Evolutionary conservation across 2,113 vertebrate genomes (phyloP).

Genomic region (Austrofundulus limnaeus): DNA sequence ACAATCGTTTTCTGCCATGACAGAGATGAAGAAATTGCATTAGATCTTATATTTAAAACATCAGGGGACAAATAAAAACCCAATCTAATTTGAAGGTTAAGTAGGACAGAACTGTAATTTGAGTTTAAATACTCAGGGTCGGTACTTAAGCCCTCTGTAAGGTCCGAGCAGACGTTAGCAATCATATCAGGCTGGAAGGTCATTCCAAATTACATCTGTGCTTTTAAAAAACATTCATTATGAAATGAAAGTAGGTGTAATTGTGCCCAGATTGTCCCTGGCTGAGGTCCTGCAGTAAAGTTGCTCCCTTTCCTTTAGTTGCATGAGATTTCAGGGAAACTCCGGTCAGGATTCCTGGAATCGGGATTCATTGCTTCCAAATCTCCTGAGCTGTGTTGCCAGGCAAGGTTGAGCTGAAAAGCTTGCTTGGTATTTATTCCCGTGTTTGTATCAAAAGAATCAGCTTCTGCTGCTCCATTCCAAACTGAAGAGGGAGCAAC

Average conservation of each 20-base stretch:
- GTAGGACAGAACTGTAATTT: conserved; percentile 25
- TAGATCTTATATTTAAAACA: background rate
- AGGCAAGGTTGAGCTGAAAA: conserved; percentile 57
- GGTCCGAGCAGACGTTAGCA: conserved; percentile 42
- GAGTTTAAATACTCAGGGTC: conserved; percentile 45
- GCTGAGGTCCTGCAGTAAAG: conserved; percentile 58
- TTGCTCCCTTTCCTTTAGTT: conserved; percentile 48
- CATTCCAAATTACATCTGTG: conserved; percentile 62
- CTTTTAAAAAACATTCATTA: conserved; percentile 57
- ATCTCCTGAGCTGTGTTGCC: conserved; percentile 54
- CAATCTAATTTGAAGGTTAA: conserved; percentile 7
- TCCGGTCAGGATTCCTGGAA: conserved; percentile 25
- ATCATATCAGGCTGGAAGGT: conserved; percentile 55
- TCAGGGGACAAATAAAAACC: background rate
- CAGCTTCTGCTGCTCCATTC: conserved; percentile 10
- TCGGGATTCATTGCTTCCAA: conserved; percentile 14
- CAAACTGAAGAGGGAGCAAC: conserved; percentile 1
- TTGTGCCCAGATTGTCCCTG: conserved; percentile 63
- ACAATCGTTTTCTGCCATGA: background rate
- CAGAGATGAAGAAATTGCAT: background rate
- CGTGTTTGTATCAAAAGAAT: conserved; percentile 32
- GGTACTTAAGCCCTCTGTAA: conserved; percentile 40
- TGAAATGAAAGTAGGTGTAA: conserved; percentile 68
- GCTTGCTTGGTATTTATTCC: conserved; percentile 49
- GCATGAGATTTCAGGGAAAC: conserved; percentile 48